Percentiles rank a stretch among this genome's conserved stretches.
These are phyloP conservation scores for Orchesella cincta DNA, from an alignment of 1,140 invertebrate genomes.

Conservation along the genomic window DNA sequence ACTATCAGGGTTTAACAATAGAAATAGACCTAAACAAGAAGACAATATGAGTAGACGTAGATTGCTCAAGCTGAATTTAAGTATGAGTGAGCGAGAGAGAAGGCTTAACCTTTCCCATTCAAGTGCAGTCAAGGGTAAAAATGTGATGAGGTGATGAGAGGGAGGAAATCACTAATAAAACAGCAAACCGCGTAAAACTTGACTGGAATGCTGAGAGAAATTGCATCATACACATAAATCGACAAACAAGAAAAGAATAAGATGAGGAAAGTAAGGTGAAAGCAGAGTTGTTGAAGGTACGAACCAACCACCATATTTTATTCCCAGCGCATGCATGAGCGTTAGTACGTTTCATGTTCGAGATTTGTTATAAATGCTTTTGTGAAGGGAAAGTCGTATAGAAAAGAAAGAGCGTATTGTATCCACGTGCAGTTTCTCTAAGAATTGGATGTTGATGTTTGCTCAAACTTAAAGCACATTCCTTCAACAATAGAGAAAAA, in stretches of 20 bases:
- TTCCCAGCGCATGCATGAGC: no score
- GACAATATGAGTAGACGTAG: not conserved
- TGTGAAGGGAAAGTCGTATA: no score
- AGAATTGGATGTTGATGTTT: no score
- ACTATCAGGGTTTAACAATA: not conserved
- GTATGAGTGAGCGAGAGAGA: not conserved
- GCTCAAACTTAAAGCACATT: no score
- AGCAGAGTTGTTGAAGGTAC: no score
- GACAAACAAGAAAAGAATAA: constrained; percentile 9
- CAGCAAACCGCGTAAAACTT: constrained; percentile 24
- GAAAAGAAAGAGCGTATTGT: no score
- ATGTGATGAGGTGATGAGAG: constrained; percentile 29
- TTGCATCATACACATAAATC: constrained; percentile 25
- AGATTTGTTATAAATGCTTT: no score
- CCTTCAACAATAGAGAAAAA: no score
- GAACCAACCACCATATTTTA: no score
- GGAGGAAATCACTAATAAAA: constrained; percentile 29
- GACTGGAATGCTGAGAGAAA: constrained; percentile 24
- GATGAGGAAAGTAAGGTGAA: no score
- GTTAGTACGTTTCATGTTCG: no score
- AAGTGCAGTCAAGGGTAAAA: constrained; percentile 27
- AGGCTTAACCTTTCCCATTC: constrained; percentile 21
- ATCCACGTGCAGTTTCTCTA: no score
- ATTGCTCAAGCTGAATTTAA: not conserved
- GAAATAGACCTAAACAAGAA: not conserved